Evolutionary conservation across 2,888 invertebrate genomes (phyloP).

Genomic region (Taenaris catops): DNA sequence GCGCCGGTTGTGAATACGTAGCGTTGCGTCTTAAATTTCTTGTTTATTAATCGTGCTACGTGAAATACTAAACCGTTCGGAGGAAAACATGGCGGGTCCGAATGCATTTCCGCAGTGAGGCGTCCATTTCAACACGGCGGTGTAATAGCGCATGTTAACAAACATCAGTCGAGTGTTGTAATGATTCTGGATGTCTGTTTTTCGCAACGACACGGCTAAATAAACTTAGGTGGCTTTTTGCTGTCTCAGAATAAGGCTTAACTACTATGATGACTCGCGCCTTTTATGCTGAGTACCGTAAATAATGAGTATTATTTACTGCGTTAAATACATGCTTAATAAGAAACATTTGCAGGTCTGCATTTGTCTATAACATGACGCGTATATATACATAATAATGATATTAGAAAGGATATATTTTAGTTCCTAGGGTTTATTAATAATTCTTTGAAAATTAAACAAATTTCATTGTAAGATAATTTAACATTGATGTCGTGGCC

Average conservation of each 20-base stretch:
- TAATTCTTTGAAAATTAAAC: no score
- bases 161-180: conserved; percentile 29
- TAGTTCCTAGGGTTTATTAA: no score
- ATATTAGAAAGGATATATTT: no score
- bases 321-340: no score
- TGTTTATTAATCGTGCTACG: conserved; percentile 46
- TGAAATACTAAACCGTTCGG: conserved; percentile 46
- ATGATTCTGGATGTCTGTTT: conserved; percentile 29
- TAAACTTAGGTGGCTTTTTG: conserved; percentile 3
- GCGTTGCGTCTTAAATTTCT: conserved; percentile 36
- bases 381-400: no score
- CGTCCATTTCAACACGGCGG: conserved; percentile 19
- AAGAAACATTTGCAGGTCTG: no score
- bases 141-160: conserved; percentile 27
- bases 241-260: no score
- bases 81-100: conserved; percentile 45
- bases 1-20: conserved; percentile 53
- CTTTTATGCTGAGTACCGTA: neutral
- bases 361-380: no score
- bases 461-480: no score
- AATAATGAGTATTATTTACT: no score
- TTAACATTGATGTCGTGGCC: no score
- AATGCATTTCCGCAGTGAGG: conserved; percentile 25
- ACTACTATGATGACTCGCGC: no score
- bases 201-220: conserved; percentile 34